Evolutionary conservation across 2,113 vertebrate genomes (phyloP).

Genomic region (Platichthys stellatus): DNA sequence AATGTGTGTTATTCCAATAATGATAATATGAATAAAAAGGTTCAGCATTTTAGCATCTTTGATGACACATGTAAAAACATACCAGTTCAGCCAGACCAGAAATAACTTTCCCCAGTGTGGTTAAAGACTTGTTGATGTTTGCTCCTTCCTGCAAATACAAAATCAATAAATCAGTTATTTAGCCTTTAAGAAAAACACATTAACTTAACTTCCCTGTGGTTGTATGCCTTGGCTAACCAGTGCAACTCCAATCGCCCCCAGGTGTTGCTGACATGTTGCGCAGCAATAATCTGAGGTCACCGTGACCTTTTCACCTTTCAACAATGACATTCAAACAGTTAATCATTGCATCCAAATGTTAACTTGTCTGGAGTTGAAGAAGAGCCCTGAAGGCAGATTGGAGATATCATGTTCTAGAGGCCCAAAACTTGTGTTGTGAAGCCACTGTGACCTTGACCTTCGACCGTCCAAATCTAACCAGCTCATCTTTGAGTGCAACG

Average conservation of each 20-base stretch:
- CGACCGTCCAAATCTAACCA: too few relatives aligned
- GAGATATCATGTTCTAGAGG: not conserved
- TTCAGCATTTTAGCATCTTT: not conserved
- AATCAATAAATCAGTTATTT: not conserved
- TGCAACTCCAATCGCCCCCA: too few relatives aligned
- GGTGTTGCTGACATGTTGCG: too few relatives aligned
- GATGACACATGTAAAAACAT: constrained; percentile 36
- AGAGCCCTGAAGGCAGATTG: not conserved
- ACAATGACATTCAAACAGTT: too few relatives aligned
- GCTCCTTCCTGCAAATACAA: constrained; percentile 89
- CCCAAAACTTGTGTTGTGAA: not conserved
- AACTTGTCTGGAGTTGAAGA: too few relatives aligned
- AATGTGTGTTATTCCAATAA: constrained; percentile 19
- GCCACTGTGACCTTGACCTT: not conserved
- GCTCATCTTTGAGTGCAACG: too few relatives aligned
- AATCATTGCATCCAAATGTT: too few relatives aligned
- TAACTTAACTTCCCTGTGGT: too few relatives aligned
- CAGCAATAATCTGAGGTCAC: too few relatives aligned
- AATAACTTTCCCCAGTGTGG: constrained; percentile 97
- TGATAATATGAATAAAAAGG: not conserved
- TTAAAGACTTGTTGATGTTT: constrained; percentile 99
- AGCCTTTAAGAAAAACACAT: too few relatives aligned
- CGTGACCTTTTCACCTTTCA: too few relatives aligned
- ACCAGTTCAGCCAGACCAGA: constrained; percentile 96
- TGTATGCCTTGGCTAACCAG: too few relatives aligned